Evolutionary conservation across 2,797 vertebrate species (phyloP).

Genomic region (Iguana delicatissima): DNA sequence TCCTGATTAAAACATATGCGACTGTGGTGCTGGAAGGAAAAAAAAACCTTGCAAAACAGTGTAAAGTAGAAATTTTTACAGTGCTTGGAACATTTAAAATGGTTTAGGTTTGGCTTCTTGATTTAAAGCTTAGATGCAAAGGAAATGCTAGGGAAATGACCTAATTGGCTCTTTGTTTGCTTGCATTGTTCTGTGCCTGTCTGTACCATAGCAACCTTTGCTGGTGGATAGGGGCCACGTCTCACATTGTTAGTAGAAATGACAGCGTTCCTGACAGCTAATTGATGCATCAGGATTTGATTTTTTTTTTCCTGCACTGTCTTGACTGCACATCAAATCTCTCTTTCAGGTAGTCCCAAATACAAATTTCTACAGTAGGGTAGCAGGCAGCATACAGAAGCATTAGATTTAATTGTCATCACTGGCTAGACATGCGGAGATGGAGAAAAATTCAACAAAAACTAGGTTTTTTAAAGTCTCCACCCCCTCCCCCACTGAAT

Average conservation of each 20-base stretch:
- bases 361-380: background rate
- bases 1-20: slow-evolving; percentile 11
- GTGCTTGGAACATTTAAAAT: background rate
- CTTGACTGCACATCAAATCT: background rate
- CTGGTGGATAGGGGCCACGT: background rate
- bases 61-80: background rate
- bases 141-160: background rate
- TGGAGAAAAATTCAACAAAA: no score
- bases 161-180: background rate
- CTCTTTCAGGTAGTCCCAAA: background rate
- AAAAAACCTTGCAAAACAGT: background rate
- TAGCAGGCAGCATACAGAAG: no score
- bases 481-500: no score
- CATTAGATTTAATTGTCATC: no score
- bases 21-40: background rate
- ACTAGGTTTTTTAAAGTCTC: no score
- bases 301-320: no score
- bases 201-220: no score
- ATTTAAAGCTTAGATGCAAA: background rate
- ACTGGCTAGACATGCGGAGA: no score
- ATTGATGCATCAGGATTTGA: background rate
- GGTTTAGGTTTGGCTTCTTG: background rate
- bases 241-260: background rate
- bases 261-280: background rate
- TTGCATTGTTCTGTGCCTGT: background rate